Evolutionary conservation across 35 echinoderm and acorn worm genomes (phyloP), one percentile per base, ranked within the genome.

Genomic region (Stichopus chloronotus): DNA sequence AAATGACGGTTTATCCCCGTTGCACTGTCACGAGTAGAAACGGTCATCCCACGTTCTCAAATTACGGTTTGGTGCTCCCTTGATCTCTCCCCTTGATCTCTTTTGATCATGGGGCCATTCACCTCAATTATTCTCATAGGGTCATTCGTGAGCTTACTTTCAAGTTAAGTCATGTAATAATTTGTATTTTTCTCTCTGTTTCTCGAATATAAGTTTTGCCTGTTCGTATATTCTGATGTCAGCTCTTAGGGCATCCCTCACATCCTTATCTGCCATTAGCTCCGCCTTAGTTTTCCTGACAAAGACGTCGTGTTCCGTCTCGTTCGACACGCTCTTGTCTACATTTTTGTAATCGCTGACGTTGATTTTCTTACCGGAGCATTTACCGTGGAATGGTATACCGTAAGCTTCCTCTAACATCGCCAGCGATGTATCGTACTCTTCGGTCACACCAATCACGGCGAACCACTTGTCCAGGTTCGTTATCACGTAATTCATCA

Each of bases 381-480:
- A 99, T 55, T 58, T 52, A 11, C 90, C 53, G 55, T 83, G 92
- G 58, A 96, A 95, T 0, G 97, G 97, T 16, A 99, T 54, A 58
- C 72, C 90, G 68, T 94, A 96, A 5, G 91, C 95, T 53, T 93
- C 87, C 17, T 95, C 91, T 20, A 95, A 71, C 95, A 99, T 81
- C 74, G 92, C 81, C 59, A 99, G 76, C 12, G 95, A 94, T 30
- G 90, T 54, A 80, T 99, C 97, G 58, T 95, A 99, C n/a, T 99
- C 81, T 21, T 95, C 92, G 2, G 94, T 92, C 14, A 99, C 59
- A 20, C 95, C 95, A 11, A 99, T 95, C 30, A 99, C 92, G 10
- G 95, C 92, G 11, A 99, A 99, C 92, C 95, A 99, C 56, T 92
- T 88, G 52, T 96, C 97, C 17, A 99, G 54, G 80, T 99, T 94